Base-by-base conservation (phyloP, 2,797 vertebrate genomes). In the Pteronotus mesoamericanus region DNA sequence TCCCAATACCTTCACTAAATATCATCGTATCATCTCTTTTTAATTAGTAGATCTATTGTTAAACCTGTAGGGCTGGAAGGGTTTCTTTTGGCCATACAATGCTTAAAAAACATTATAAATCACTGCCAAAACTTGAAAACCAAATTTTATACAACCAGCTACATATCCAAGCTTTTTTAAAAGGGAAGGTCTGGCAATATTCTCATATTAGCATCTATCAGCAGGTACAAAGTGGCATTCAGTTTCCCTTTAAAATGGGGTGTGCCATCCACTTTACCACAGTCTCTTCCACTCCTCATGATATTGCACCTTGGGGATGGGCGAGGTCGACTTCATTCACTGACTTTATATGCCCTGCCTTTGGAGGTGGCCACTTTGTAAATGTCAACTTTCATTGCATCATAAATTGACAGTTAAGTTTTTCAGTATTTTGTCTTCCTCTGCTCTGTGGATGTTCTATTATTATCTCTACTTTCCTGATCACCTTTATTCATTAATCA, bases 51-150 rank as follows among this genome's bases (percentile, higher is more conserved):
- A 82, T 53, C 29, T 48, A n/a, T 68, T 79, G 72, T 12, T 59
- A 85, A 87, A 72, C 19, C 68, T 42, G 14, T 32, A 55, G 15
- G 32, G 21, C 9, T 16, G 9, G 5, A 26, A 59, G 32, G 26
- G 8, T 53, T 51, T 77, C 32, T 26, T 68, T 61, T 53, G 64
- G 66, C 9, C 34, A 72, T 32, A 9, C 11, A 39, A 39, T 61
- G 51, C 59, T 79, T 89, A 72, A 19, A 89, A 84, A 86, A n/a
- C 34, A 90, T 34, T 72, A 79, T 24, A 61, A 78, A 83, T 37
- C 6, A 51, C 34, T 64, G 37, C 44, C 37, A 89, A 48, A n/a
- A 24, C 59, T 75, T 77, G 82, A 68, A 46, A 80, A 22, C 68
- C 34, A 83, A 51, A 88, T 72, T 89, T 44, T 78, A 53, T 11